Conservation (phyloP, 2,113 vertebrate species). For the Lynx canadensis region DNA sequence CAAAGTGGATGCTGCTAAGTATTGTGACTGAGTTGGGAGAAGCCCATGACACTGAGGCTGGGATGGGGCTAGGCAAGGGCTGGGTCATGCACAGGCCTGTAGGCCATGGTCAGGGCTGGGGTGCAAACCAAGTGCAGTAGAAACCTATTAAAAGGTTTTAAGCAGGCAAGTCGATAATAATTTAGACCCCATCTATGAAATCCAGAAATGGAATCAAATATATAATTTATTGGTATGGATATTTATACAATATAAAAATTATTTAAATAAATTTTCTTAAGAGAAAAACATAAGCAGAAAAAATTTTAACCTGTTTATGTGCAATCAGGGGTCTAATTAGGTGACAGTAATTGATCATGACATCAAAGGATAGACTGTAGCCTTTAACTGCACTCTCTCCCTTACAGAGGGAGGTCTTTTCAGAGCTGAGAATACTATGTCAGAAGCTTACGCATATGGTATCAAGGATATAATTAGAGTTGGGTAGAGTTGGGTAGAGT, state of each 20-base stretch:
- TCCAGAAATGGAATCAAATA: neutral
- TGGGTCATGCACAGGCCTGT: neutral
- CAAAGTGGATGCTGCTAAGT: neutral
- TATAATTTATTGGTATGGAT: neutral
- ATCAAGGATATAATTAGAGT: neutral
- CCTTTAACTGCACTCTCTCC: neutral
- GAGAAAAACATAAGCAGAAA: constrained; percentile 7
- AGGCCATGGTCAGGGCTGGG: neutral
- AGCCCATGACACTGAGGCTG: neutral
- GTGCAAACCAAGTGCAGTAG: neutral
- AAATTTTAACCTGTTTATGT: constrained; percentile 11
- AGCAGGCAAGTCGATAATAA: neutral
- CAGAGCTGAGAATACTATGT: neutral
- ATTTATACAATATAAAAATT: no score
- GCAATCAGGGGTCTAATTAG: neutral
- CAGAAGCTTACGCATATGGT: neutral
- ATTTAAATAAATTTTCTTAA: no score
- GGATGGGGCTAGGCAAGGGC: neutral
- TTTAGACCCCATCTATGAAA: neutral
- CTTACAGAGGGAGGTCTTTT: neutral
- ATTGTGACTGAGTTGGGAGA: neutral
- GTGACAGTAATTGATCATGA: neutral
- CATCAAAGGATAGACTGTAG: neutral
- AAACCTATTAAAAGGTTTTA: neutral
- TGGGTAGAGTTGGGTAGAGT: neutral